Percentiles rank a stretch among this genome's conserved stretches.
Conservation (phyloP, 2,113 vertebrate genomes). For the Stegostoma tigrinum region DNA sequence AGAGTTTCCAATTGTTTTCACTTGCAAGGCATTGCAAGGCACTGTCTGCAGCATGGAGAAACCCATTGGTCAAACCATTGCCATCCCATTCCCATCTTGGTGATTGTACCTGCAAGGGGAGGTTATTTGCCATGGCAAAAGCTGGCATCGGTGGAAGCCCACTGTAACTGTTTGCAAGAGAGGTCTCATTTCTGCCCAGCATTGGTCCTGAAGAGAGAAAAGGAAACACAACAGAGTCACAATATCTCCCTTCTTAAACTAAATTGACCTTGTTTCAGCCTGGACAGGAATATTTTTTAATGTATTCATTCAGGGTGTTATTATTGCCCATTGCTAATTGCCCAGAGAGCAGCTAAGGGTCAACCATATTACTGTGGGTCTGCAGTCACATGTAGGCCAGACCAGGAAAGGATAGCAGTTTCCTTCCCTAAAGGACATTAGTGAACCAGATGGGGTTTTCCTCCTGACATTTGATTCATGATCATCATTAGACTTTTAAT, state of each 20-base stretch:
- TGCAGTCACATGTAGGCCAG: too few relatives aligned
- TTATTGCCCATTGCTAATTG: too few relatives aligned
- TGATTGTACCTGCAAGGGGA: slow-evolving; percentile 46
- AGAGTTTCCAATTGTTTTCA: neutral
- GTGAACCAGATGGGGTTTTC: too few relatives aligned
- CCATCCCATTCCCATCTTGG: neutral
- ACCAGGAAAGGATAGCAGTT: too few relatives aligned
- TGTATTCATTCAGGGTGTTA: too few relatives aligned
- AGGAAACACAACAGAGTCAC: slow-evolving; percentile 38
- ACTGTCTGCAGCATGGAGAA: neutral
- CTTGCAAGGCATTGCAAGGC: neutral
- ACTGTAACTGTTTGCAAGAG: slow-evolving; percentile 57
- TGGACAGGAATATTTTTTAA: neutral
- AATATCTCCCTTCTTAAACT: neutral
- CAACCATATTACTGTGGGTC: too few relatives aligned
- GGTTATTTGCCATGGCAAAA: slow-evolving; percentile 48
- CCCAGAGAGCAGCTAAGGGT: too few relatives aligned
- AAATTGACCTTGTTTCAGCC: neutral
- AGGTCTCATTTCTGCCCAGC: slow-evolving; percentile 65
- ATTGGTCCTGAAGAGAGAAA: slow-evolving; percentile 58
- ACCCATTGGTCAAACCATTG: neutral
- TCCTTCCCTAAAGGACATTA: too few relatives aligned
- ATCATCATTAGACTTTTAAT: too few relatives aligned
- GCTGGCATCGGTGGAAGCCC: slow-evolving; percentile 45
- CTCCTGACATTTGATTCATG: too few relatives aligned